phyloP scores from a whole-genome alignment of 2,113 vertebrate genomes.

The Otus sunia region DNA sequence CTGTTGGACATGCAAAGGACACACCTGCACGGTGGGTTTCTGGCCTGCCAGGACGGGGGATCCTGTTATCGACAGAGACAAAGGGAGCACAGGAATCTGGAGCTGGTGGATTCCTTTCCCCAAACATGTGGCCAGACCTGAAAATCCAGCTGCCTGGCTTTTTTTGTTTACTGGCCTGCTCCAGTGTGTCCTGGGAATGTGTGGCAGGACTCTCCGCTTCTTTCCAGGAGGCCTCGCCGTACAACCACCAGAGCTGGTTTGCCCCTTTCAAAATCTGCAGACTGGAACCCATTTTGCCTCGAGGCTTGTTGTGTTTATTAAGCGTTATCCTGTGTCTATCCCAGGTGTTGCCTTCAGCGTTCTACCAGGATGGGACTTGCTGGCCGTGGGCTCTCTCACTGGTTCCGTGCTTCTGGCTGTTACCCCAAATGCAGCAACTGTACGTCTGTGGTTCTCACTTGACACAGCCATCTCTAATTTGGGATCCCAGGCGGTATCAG shows the following conservation, averaged over 20 bases:
- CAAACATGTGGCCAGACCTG: slow-evolving; percentile 33
- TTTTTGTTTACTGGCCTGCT: slow-evolving; percentile 31
- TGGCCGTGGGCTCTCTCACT: neutral
- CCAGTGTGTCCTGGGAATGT: neutral
- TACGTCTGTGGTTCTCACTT: neutral
- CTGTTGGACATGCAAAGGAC: neutral
- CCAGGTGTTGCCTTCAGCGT: neutral
- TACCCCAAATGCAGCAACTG: neutral
- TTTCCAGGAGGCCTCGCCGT: neutral
- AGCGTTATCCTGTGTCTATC: neutral
- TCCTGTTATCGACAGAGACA: neutral
- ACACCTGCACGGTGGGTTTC: neutral
- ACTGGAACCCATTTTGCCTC: neutral
- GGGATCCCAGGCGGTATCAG: neutral
- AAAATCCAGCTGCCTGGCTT: slow-evolving; percentile 28
- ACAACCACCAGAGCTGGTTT: neutral
- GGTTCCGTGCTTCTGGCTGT: neutral
- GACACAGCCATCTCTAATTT: neutral
- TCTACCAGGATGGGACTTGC: neutral
- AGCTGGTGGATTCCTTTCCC: slow-evolving; percentile 20
- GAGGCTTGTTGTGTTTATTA: neutral
- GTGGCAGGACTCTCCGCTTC: rapidly evolving
- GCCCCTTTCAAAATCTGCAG: neutral
- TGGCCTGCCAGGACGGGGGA: neutral
- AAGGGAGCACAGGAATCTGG: neutral